These are phyloP conservation scores for Carapus acus DNA, from an alignment of 2,797 vertebrate species.

Conservation along the genomic window DNA sequence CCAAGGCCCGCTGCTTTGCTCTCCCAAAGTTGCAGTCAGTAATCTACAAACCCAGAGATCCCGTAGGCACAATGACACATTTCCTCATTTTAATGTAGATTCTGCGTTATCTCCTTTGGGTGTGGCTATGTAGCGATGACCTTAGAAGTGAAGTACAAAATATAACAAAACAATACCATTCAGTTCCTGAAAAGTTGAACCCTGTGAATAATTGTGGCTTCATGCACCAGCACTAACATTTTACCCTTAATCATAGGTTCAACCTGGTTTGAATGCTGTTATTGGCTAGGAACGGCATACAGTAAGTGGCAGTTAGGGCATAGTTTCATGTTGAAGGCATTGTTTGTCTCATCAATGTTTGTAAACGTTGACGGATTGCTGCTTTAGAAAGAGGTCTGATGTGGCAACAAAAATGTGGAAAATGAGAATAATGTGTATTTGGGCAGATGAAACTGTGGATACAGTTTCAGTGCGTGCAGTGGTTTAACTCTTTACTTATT, in stretches of 20 bases:
- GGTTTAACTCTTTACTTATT: neutral
- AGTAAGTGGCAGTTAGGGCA: slow-evolving; percentile 30
- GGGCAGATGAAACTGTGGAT: slow-evolving; percentile 4
- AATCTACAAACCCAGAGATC: slow-evolving; percentile 28
- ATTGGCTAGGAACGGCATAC: slow-evolving; percentile 17
- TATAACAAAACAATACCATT: slow-evolving; percentile 36
- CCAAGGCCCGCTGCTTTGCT: slow-evolving; percentile 31
- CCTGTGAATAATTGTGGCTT: slow-evolving; percentile 54
- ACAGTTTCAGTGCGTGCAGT: neutral
- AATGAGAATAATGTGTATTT: slow-evolving; percentile 26
- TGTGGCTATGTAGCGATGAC: no score
- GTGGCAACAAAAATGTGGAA: slow-evolving; percentile 26
- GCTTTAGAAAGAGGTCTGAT: slow-evolving; percentile 29
- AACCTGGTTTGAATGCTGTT: slow-evolving; percentile 36
- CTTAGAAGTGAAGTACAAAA: slow-evolving; percentile 12
- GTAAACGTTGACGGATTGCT: slow-evolving; percentile 46
- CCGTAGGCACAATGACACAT: neutral
- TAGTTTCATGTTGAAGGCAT: slow-evolving; percentile 51
- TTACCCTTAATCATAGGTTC: slow-evolving; percentile 60
- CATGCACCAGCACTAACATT: slow-evolving; percentile 46
- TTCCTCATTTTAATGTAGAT: neutral
- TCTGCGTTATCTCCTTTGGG: no score
- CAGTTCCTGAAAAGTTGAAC: slow-evolving; percentile 59
- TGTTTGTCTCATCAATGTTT: slow-evolving; percentile 54
- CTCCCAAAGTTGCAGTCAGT: slow-evolving; percentile 24